Base-by-base conservation (phyloP, 2,888 invertebrate species). In the Oligia fasciuncula region DNA sequence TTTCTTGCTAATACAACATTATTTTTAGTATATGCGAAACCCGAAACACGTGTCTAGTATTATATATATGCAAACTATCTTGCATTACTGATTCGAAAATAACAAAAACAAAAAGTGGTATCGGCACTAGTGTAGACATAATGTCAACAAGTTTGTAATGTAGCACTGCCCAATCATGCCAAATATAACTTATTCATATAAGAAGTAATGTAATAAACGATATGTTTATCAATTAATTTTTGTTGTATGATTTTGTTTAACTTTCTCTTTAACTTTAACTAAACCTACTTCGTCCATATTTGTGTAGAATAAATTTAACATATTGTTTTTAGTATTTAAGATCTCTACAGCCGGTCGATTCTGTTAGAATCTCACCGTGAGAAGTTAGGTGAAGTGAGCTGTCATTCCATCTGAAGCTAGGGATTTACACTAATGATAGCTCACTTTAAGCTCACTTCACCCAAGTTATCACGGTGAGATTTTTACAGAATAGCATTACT, bases 161-260 rank as follows among this genome's bases (percentile, higher is more conserved):
- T 89, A 89, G 81, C 81, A 87, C 87, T 89, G 88, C 86, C 85
- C 85, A 49, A 54, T 83, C 62, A 87, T 79, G 83, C 74, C 83
- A 85, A 78, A 88, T 88, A 84, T 88, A 73, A 85, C 83, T 81
- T 91, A 91, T 85, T 91, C 89, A 88, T 87, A 78, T 88, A 81
- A 88, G 83, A 87, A 85, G 85, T 72, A 65, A 76, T 76, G 81
- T 91, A 93, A 93, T 93, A 93, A 93, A 93, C 78, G 89, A 90
- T 90, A 90, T 91, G 91, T 91, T 91, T 88, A 90, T 83, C 81
- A 88, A 91, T 90, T 85, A 68, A 79, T 82, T 79, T 83, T 29
- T 74, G 86, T 89, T 84, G 84, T 86, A 81, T 86, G 75, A 79
- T 87, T 87, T 85, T 81, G 65, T 80, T 80, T 75, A 67, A 83